Evolutionary conservation across 2,888 invertebrate genomes (phyloP), one percentile per base, ranked within the genome.

Genomic region (Dimorphilus gyrociliatus): DNA sequence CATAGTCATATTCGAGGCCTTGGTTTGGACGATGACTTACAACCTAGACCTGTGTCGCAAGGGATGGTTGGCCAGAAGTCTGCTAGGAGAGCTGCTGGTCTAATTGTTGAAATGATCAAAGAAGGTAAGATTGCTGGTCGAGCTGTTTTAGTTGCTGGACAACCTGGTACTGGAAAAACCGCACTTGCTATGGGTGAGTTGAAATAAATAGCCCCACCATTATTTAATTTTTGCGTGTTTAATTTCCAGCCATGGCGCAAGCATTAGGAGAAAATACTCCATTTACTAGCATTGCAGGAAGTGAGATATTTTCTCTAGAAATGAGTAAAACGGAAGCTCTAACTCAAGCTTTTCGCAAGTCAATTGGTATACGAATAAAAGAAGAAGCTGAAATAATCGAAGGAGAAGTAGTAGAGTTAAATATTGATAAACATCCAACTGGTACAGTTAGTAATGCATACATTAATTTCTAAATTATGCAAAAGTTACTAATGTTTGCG

Each of bases 241-340:
- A n/a, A 16, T 31, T 30, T 19, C 25, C 33, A 62, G 60, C 58
- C 1, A 71, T 92, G 53, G 85, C 90, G 0, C 84, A 86, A 53
- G 81, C 90, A 0, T 62, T 92, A 6, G 90, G 90, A 0, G 72
- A 73, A 1, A 94, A 94, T 55, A 94, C 94, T 1, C 97, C 97
- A 0, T 99, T 99, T 53, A 94, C 92, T 0, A 82, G 85, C 47
- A 92, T 97, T 77, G 85, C 92, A 10, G 97, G 90, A 1, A 90
- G 90, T 1, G 97, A 97, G 67, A 90, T 97, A 37, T 97, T 85
- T 62, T 94, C 94, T 0, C 60, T 94, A 38, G 97, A 97, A 61
- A 92, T 99, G 86, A 81, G 90, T 55, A 97, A 97, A 66, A 97
- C 97, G 0, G 97, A 97, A 64, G 92, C 92, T 0, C 65, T 99